Percentiles rank a stretch among this genome's conserved stretches.
Conservation (phyloP, 2,113 vertebrate species). For the Tinamus guttatus region DNA sequence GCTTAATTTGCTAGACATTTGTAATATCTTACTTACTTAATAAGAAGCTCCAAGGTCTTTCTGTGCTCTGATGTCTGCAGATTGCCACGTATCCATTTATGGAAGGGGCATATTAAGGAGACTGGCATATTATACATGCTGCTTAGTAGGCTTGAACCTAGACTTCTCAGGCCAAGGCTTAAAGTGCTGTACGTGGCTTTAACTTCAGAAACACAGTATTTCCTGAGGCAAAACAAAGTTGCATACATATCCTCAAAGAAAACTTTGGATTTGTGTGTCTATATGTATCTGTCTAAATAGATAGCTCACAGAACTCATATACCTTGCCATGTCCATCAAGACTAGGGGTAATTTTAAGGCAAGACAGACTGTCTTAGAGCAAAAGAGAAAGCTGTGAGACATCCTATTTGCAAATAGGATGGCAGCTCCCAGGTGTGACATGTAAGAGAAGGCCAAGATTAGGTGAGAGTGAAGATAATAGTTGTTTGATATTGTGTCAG, state of each 20-base stretch:
- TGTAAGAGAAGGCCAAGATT: neutral
- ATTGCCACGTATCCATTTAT: constrained; percentile 34
- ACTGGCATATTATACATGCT: neutral
- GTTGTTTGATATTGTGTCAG: neutral
- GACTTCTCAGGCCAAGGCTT: neutral
- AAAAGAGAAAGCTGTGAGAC: neutral
- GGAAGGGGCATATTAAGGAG: neutral
- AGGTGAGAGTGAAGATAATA: neutral
- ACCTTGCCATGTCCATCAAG: neutral
- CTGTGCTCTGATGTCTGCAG: neutral
- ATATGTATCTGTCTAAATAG: neutral
- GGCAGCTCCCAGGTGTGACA: neutral
- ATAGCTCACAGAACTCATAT: neutral
- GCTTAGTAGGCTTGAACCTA: neutral
- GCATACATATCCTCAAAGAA: neutral
- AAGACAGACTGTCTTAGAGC: neutral
- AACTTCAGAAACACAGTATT: neutral
- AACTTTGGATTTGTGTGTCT: neutral
- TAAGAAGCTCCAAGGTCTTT: constrained; percentile 19
- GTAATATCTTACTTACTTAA: constrained; percentile 37
- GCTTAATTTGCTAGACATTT: neutral
- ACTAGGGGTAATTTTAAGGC: neutral
- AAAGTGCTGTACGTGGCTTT: neutral
- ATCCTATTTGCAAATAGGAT: neutral
- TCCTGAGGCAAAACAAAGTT: neutral